phyloP scores from a whole-genome alignment of 2,797 vertebrate genomes.

The Pygocentrus nattereri region DNA sequence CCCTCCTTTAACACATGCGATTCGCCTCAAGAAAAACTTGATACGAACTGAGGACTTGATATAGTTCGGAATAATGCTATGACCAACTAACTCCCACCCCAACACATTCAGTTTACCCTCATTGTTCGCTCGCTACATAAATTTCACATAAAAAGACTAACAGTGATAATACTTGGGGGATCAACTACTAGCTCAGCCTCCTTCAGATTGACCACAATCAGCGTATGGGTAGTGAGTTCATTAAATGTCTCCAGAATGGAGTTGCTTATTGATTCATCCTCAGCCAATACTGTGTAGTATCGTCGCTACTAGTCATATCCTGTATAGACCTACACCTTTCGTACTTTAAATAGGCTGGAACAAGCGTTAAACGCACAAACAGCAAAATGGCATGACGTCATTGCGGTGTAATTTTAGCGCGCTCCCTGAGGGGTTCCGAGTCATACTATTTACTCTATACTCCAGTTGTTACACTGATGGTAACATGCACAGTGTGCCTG shows the following conservation, averaged over 20 bases:
- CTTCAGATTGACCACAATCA: too few relatives aligned
- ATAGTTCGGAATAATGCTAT: too few relatives aligned
- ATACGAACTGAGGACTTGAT: background rate
- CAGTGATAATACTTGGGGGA: too few relatives aligned
- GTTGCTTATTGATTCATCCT: background rate
- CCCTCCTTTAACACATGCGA: background rate
- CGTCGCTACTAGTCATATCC: constrained; percentile 58
- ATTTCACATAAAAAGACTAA: too few relatives aligned
- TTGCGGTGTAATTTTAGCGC: constrained; percentile 38
- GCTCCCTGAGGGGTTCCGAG: background rate
- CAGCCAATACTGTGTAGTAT: background rate
- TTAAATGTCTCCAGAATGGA: background rate
- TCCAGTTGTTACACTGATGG: constrained; percentile 73
- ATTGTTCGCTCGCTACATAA: background rate
- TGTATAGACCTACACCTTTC: constrained; percentile 67
- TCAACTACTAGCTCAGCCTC: too few relatives aligned
- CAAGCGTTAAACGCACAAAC: background rate
- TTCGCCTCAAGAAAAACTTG: background rate
- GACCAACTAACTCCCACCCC: background rate
- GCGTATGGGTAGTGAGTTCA: background rate
- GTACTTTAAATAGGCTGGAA: background rate
- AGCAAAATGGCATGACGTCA: constrained; percentile 71
- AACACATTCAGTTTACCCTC: background rate
- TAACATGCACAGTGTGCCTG: constrained; percentile 36
- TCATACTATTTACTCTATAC: constrained; percentile 58